These are phyloP conservation scores for Pristis pectinata DNA, from an alignment of 2,797 vertebrate species.

Conservation along the genomic window DNA sequence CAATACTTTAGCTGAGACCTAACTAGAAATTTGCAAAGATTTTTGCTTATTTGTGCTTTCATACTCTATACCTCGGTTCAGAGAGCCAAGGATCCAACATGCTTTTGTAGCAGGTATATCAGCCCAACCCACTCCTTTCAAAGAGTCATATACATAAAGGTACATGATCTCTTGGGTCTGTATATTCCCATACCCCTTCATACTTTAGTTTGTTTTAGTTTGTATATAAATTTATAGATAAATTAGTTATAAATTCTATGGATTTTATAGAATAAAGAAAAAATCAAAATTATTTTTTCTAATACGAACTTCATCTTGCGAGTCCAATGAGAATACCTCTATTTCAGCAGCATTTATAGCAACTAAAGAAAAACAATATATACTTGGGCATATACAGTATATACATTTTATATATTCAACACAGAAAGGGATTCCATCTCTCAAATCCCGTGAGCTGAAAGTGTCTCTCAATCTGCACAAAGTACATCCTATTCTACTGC, in stretches of 20 bases:
- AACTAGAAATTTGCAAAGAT: not conserved
- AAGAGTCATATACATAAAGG: not conserved
- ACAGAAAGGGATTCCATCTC: not conserved
- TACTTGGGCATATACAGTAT: not conserved
- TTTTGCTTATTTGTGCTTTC: not conserved
- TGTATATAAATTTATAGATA: not conserved
- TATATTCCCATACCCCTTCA: not conserved
- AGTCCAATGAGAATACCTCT: not conserved
- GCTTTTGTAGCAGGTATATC: not conserved
- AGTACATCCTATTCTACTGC: not conserved
- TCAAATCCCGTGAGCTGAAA: not conserved
- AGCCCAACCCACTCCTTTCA: not conserved
- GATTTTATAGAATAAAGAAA: not conserved
- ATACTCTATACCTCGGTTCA: too few species aligned
- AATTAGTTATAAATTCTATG: not conserved
- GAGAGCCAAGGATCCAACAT: not conserved
- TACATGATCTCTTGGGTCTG: not conserved
- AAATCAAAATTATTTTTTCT: not conserved
- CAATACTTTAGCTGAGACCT: not conserved
- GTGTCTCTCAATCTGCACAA: not conserved
- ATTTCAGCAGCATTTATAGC: not conserved
- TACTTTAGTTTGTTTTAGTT: not conserved
- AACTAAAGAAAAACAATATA: not conserved
- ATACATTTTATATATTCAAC: not conserved
- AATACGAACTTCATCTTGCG: not conserved